A percentile compares a stretch with the other conserved stretches of the same genome.
Evolutionary conservation across 2,797 vertebrate species (phyloP).

Genomic region (Propithecus perrieri): DNA sequence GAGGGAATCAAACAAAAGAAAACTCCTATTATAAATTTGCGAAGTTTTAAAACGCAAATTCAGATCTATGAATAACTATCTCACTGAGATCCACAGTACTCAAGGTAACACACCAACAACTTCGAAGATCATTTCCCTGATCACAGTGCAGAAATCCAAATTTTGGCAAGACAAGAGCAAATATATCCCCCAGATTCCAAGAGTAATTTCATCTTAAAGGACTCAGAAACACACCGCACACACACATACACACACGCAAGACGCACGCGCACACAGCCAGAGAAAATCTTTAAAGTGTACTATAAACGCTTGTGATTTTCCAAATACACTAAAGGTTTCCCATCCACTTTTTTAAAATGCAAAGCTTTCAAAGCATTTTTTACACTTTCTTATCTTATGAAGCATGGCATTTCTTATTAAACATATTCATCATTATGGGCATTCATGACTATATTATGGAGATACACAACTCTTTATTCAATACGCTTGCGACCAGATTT

Average conservation of each 20-base stretch:
- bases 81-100: neutral
- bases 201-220: neutral
- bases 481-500: neutral
- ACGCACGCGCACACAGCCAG: neutral
- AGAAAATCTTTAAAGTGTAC: neutral
- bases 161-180: neutral
- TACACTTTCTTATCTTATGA: neutral
- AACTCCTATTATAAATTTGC: neutral
- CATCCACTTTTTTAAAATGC: neutral
- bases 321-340: neutral
- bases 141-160: neutral
- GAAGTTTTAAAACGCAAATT: slow-evolving; percentile 31
- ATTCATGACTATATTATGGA: neutral
- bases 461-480: neutral
- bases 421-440: neutral
- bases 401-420: neutral
- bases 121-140: neutral
- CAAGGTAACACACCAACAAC: neutral
- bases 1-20: neutral
- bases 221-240: neutral
- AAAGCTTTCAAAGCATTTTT: neutral
- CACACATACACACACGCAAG: neutral
- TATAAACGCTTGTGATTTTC: neutral
- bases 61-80: neutral
- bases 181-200: neutral